These are phyloP conservation scores for Epinephelus cyanopodus DNA, from an alignment of 2,113 vertebrate genomes.

Conservation along the genomic window DNA sequence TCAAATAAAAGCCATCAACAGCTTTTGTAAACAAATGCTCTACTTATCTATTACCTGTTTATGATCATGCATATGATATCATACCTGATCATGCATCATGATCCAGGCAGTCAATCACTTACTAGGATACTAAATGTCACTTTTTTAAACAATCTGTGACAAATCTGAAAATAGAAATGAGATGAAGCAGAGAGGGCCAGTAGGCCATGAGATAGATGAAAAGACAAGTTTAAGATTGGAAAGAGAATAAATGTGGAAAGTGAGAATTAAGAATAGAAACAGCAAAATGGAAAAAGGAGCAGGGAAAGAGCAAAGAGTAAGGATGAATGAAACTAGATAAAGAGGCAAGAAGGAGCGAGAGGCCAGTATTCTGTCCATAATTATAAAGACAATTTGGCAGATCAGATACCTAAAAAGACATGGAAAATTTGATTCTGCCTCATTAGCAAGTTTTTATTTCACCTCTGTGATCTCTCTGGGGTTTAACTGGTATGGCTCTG, in stretches of 20 bases:
- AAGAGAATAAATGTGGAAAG: neutral
- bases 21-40: neutral
- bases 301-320: neutral
- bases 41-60: neutral
- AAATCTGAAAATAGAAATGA: neutral
- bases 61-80: no score
- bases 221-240: neutral
- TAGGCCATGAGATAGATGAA: neutral
- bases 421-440: neutral
- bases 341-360: neutral
- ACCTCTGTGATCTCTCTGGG: neutral
- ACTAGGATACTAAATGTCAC: neutral
- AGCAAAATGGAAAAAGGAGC: neutral
- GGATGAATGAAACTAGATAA: neutral
- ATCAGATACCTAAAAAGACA: neutral
- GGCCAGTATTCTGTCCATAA: neutral
- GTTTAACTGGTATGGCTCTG: neutral
- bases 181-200: neutral
- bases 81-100: no score
- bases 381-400: neutral
- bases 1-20: conserved; percentile 9
- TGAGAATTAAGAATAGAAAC: neutral
- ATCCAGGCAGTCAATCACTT: neutral
- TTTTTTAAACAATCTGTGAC: neutral
- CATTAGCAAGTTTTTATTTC: neutral